Conservation (phyloP, 2,113 vertebrate genomes). For the Cyphomyrus discorhynchus region DNA sequence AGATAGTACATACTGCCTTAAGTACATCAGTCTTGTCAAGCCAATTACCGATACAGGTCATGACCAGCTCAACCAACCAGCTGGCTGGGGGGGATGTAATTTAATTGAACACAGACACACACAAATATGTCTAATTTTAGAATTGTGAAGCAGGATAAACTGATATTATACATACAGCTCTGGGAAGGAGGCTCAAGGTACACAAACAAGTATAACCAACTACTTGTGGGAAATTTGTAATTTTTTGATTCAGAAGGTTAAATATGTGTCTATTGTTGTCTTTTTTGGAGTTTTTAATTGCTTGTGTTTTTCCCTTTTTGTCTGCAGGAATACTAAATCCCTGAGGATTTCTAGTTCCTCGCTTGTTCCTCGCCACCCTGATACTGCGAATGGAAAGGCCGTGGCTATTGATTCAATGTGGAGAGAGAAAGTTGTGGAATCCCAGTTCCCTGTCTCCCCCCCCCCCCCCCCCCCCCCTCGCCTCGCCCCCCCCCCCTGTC, state of each 20-base stretch:
- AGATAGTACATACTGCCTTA: not conserved
- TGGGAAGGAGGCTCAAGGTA: not conserved
- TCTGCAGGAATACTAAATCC: not conserved
- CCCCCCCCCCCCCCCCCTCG: no score
- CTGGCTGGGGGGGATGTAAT: not conserved
- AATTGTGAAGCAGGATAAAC: not conserved
- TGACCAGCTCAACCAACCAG: not conserved
- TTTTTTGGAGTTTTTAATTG: not conserved
- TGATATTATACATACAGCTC: not conserved
- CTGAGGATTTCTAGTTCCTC: not conserved
- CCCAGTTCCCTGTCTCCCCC: not conserved
- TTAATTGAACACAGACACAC: not conserved
- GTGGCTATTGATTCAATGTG: slow-evolving; percentile 32
- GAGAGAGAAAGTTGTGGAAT: slow-evolving; percentile 30
- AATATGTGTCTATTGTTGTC: not conserved
- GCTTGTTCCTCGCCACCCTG: not conserved
- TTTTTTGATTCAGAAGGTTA: not conserved
- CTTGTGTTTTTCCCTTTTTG: not conserved
- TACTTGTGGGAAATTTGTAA: not conserved
- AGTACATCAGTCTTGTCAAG: not conserved
- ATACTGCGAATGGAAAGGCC: slow-evolving; percentile 27
- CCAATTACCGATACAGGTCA: not conserved
- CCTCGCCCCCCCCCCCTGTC: no score
- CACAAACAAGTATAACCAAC: not conserved
- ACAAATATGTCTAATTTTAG: not conserved